Evolutionary conservation across 2,797 vertebrate species (phyloP).

Genomic region (Acanthis flammea): DNA sequence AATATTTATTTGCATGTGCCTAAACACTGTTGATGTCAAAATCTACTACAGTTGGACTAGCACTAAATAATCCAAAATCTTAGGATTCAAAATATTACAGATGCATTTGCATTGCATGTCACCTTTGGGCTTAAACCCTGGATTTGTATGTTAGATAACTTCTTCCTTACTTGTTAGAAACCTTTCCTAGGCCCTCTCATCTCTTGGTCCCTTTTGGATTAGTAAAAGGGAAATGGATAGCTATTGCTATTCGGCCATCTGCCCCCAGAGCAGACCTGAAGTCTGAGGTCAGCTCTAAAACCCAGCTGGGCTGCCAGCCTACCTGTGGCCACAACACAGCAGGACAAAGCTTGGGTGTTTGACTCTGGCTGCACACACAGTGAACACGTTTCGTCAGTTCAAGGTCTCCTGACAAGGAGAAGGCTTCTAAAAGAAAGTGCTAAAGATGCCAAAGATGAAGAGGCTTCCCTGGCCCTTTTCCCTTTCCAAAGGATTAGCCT

Average conservation of each 20-base stretch:
- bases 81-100: not conserved
- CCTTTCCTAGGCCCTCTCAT: not conserved
- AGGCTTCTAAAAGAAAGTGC: not conserved
- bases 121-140: not conserved
- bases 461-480: not conserved
- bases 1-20: not conserved
- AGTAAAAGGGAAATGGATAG: not conserved
- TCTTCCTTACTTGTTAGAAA: not conserved
- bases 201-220: not conserved
- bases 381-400: not conserved
- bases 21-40: not conserved
- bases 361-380: not conserved
- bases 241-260: rapidly evolving
- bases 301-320: not conserved
- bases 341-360: not conserved
- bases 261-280: not conserved
- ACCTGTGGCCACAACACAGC: not conserved
- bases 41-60: not conserved
- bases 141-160: not conserved
- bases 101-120: not conserved
- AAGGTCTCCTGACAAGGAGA: not conserved
- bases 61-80: not conserved
- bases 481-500: not conserved
- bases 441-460: not conserved
- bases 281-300: not conserved